These are phyloP conservation scores for Nannoperca australis DNA, from an alignment of 2,797 vertebrate genomes.

Conservation along the genomic window DNA sequence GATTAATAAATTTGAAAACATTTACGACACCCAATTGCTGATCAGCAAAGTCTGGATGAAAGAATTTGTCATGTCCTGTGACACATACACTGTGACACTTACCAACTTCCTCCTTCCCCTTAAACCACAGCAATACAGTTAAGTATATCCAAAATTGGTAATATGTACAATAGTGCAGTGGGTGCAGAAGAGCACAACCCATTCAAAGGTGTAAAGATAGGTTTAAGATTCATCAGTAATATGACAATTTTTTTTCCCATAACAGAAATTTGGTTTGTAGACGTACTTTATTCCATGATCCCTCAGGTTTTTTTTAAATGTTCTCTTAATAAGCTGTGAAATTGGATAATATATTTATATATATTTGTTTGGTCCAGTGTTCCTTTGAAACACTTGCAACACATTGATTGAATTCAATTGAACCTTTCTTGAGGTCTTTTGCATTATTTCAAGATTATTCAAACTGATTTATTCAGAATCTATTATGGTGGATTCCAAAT, in stretches of 20 bases:
- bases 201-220: not conserved
- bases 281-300: too few relatives aligned
- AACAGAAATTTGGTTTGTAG: not conserved
- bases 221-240: not conserved
- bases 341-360: not conserved
- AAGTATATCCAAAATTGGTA: slow-evolving; percentile 54
- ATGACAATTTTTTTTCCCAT: not conserved
- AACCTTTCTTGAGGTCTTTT: not conserved
- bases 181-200: not conserved
- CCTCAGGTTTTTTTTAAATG: not conserved
- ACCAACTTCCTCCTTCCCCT: not conserved
- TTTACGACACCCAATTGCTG: not conserved
- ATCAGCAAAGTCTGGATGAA: slow-evolving; percentile 10
- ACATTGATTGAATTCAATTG: not conserved
- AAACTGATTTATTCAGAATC: not conserved
- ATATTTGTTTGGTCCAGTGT: not conserved
- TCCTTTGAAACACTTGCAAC: not conserved
- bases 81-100: slow-evolving; percentile 23
- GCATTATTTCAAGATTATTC: not conserved
- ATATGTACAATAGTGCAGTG: slow-evolving; percentile 7
- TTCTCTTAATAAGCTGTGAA: not conserved
- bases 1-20: slow-evolving; percentile 24
- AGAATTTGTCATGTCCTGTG: slow-evolving; percentile 69
- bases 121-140: not conserved
- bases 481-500: not conserved